phyloP scores from a whole-genome alignment of 2,888 invertebrate genomes.

The Cheilosia vulpina region DNA sequence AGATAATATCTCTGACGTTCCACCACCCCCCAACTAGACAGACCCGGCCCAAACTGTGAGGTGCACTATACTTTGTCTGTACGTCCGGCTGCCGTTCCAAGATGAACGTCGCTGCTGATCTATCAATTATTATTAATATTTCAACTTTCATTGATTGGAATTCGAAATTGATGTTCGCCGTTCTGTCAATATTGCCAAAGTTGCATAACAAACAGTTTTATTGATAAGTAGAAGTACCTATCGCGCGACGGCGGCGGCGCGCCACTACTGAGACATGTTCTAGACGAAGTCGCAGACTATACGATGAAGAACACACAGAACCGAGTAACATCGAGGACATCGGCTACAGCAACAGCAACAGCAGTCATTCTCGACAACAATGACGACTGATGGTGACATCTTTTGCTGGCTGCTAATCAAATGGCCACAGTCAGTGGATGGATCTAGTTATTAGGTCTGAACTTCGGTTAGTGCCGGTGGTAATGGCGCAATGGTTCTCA shows the following conservation, averaged over 20 bases:
- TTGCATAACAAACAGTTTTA: constrained; percentile 67
- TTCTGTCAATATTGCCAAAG: constrained; percentile 48
- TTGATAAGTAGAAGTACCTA: constrained; percentile 21
- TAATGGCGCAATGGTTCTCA: constrained; percentile 10
- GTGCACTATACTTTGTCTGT: constrained; percentile 2
- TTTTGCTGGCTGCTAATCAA: constrained; percentile 60
- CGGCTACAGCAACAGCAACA: constrained; percentile 14
- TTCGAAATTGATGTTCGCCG: constrained; percentile 65
- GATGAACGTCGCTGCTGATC: constrained; percentile 38
- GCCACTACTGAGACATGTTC: constrained; percentile 63
- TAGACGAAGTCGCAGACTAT: constrained; percentile 31
- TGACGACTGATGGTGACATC: constrained; percentile 63
- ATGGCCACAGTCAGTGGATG: constrained; percentile 40
- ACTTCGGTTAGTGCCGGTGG: constrained; percentile 4
- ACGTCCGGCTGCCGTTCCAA: not conserved
- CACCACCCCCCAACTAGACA: constrained; percentile 20
- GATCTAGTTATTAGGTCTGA: constrained; percentile 58
- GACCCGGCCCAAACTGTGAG: not conserved
- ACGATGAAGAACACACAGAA: constrained; percentile 24
- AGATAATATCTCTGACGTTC: constrained; percentile 2
- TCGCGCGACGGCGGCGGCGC: constrained; percentile 11
- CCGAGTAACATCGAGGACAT: constrained; percentile 38
- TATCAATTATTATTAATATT: constrained; percentile 57
- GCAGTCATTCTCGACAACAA: constrained; percentile 24
- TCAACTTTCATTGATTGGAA: constrained; percentile 68